Base-by-base conservation (phyloP, 2,113 vertebrate species). In the Dromaius novaehollandiae region DNA sequence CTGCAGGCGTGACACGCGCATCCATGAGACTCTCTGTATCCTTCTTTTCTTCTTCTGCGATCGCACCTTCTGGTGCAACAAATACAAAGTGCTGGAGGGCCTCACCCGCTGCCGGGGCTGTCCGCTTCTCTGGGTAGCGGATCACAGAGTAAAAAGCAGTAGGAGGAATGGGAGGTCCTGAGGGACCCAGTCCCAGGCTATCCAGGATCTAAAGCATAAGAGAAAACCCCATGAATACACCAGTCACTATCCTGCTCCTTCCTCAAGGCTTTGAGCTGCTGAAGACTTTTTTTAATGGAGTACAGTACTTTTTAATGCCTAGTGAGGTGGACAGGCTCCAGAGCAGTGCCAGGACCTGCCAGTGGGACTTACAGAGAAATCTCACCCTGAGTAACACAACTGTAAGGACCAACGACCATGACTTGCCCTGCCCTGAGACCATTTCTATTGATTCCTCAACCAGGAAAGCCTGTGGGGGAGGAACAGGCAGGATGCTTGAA, bases 151-250 rank as follows among this genome's bases (percentile, higher is more conserved):
- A 98, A 15, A 97, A 95, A 74, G 90, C n/a, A 0, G 98, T 82
- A 34, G 98, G 97, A 10, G 98, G 98, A 69, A 99, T 97, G 22
- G 98, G 98, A 34, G 98, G 98, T 30, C 98, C 98, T 1, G 91
- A 96, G 6, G 98, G 97, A 51, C 98, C 98, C 87, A 99, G 91
- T 4, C 98, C 99, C 74, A 99, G 87, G 50, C 94, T 56, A 63
- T 99, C 98, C 85, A 99, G 96, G 88, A 99, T 96, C 99, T 99
- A 92, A 51, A 73, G 40, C 26, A 78, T 13, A 89, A 89, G 53
- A 89, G 76, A 94, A 96, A 25, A 46, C 4, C 11, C 10, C 5
- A 14, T 95, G 85, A 86, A 40, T 51, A 55, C 28, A 55, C 51
- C 30, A 1, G 2, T 25, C 36, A 28, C 21, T 26, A 60, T 77